Evolutionary conservation across 2,888 invertebrate species (phyloP).

Genomic region (Spisula subtruncata): DNA sequence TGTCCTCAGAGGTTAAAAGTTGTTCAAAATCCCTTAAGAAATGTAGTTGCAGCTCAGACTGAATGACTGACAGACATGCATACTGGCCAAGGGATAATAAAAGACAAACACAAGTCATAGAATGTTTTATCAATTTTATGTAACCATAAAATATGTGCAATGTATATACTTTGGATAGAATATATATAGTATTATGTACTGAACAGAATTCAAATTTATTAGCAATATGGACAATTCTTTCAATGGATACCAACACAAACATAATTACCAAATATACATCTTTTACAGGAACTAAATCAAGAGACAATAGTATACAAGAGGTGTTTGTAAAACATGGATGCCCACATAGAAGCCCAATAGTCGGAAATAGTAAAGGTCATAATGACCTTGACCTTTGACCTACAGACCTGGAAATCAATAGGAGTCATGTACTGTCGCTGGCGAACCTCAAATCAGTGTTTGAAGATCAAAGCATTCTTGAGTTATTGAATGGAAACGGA

Average conservation of each 20-base stretch:
- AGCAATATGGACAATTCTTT: not conserved
- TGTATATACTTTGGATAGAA: constrained; percentile 37
- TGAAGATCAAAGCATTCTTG: no score
- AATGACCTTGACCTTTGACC: no score
- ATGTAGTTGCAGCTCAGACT: no score
- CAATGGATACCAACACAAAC: not conserved
- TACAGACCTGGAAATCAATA: no score
- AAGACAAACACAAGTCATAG: not conserved
- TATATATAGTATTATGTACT: constrained; percentile 32
- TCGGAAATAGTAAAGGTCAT: no score
- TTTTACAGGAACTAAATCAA: not conserved
- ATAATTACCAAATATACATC: not conserved
- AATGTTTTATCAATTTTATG: constrained; percentile 20
- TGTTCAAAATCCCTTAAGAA: no score
- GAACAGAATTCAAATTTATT: constrained; percentile 16
- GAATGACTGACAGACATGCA: no score
- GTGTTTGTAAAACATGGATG: no score
- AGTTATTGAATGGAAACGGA: no score
- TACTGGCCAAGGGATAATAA: not conserved
- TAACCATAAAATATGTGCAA: constrained; percentile 39
- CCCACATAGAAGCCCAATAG: no score
- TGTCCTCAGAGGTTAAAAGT: no score
- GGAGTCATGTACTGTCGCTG: no score
- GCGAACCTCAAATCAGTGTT: not conserved
- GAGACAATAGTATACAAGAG: not conserved